Percentiles rank a stretch among this genome's conserved stretches.
Evolutionary conservation across 1,140 invertebrate species (phyloP).

Genomic region (Lepidostoma basale): DNA sequence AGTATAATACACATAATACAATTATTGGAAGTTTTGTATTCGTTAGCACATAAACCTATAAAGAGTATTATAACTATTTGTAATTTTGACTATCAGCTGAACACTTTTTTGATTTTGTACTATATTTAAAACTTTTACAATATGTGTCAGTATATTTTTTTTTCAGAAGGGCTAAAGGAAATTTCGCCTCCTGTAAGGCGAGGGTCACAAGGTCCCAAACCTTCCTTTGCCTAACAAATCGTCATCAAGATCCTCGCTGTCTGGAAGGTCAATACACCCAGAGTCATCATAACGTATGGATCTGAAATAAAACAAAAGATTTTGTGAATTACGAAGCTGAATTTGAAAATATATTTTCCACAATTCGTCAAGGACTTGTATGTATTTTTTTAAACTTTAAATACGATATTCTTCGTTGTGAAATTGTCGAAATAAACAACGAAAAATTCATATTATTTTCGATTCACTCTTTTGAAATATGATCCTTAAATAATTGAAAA

Average conservation of each 20-base stretch:
- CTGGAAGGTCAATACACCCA: slow-evolving; percentile 63
- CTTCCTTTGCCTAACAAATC: slow-evolving; percentile 60
- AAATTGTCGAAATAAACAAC: no score
- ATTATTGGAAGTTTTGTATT: neutral
- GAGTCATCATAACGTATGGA: slow-evolving; percentile 66
- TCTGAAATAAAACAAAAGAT: slow-evolving; percentile 46
- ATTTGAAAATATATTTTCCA: neutral
- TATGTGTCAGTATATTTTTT: neutral
- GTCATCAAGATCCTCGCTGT: slow-evolving; percentile 62
- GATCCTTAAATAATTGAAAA: no score
- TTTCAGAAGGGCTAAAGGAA: slow-evolving; percentile 1
- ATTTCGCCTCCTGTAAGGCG: slow-evolving; percentile 38
- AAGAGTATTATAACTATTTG: neutral
- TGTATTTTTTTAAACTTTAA: no score
- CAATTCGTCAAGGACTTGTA: no score
- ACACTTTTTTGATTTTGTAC: neutral
- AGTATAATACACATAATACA: no score
- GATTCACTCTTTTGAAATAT: no score
- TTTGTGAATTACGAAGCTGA: neutral
- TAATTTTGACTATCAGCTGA: neutral
- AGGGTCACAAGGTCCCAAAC: slow-evolving; percentile 54
- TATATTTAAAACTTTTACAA: neutral
- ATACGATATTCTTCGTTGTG: no score
- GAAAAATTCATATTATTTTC: no score
- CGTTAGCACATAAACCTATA: neutral